phyloP scores from a whole-genome alignment of 2,797 vertebrate genomes.

The Oophaga sylvatica region DNA sequence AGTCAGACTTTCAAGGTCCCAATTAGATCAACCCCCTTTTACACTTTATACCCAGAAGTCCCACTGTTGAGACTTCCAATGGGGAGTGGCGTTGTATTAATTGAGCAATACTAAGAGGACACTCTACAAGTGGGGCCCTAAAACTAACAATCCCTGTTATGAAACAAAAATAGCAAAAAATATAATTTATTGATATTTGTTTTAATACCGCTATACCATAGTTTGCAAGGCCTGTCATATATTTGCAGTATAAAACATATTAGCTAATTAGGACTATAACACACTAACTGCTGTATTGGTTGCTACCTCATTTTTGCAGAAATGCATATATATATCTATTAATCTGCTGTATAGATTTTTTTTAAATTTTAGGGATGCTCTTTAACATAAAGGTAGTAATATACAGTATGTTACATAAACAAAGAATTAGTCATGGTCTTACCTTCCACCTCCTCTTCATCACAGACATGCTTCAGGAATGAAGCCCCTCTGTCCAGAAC shows the following conservation, averaged over 20 bases:
- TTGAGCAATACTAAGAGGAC: too few relatives aligned
- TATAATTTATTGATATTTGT: too few relatives aligned
- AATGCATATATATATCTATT: background rate
- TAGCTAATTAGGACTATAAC: too few relatives aligned
- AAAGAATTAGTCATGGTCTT: slow-evolving; percentile 65
- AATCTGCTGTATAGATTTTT: background rate
- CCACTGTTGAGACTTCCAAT: background rate
- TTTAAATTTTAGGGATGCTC: too few relatives aligned
- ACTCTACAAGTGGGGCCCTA: too few relatives aligned
- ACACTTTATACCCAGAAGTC: background rate
- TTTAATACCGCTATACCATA: too few relatives aligned
- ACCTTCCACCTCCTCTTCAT: slow-evolving; percentile 97
- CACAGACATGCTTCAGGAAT: slow-evolving; percentile 91
- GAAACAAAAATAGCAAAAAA: too few relatives aligned
- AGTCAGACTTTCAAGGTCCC: background rate
- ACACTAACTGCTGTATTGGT: background rate
- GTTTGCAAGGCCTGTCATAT: too few relatives aligned
- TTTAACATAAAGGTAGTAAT: too few relatives aligned
- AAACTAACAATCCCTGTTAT: too few relatives aligned
- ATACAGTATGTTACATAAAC: background rate
- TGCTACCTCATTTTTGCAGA: background rate
- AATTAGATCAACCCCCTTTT: background rate
- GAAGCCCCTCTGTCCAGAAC: slow-evolving; percentile 96
- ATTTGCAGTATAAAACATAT: too few relatives aligned
- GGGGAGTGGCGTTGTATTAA: too few relatives aligned